A percentile compares a stretch with the other conserved stretches of the same genome.
Conservation (phyloP, 2,113 vertebrate species). For the Platichthys stellatus region DNA sequence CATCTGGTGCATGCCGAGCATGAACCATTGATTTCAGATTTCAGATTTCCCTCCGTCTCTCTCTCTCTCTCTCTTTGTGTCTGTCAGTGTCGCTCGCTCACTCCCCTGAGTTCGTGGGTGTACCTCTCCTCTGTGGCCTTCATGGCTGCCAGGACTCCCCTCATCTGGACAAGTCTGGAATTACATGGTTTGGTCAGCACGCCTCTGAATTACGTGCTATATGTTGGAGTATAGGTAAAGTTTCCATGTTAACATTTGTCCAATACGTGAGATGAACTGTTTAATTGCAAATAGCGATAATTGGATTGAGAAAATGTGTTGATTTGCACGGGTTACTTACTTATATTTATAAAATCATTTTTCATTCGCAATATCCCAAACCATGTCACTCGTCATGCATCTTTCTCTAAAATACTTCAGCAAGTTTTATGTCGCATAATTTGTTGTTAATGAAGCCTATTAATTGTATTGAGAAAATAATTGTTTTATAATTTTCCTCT, state of each 20-base stretch:
- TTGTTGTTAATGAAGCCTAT: too few relatives aligned
- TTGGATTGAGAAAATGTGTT: not conserved
- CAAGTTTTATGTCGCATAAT: too few relatives aligned
- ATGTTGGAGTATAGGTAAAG: slow-evolving; percentile 2
- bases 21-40: slow-evolving; percentile 1
- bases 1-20: slow-evolving; percentile 9
- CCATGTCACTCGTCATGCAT: too few relatives aligned
- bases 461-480: too few relatives aligned
- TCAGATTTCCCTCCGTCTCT: not conserved
- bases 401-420: too few relatives aligned
- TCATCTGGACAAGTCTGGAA: slow-evolving; percentile 76
- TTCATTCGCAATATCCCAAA: too few relatives aligned
- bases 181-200: slow-evolving; percentile 46
- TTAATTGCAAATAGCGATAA: not conserved
- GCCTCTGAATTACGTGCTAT: not conserved
- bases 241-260: not conserved
- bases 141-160: slow-evolving; percentile 68
- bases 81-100: not conserved
- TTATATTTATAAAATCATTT: not conserved
- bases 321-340: not conserved
- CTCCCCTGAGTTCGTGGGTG: too few relatives aligned
- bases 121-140: not conserved
- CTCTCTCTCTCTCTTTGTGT: not conserved
- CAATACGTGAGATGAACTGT: not conserved
- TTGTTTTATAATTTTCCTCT: too few relatives aligned